Evolutionary conservation across 2,888 invertebrate genomes (phyloP), one percentile per base, ranked within the genome.

Genomic region (Heliconius sara): DNA sequence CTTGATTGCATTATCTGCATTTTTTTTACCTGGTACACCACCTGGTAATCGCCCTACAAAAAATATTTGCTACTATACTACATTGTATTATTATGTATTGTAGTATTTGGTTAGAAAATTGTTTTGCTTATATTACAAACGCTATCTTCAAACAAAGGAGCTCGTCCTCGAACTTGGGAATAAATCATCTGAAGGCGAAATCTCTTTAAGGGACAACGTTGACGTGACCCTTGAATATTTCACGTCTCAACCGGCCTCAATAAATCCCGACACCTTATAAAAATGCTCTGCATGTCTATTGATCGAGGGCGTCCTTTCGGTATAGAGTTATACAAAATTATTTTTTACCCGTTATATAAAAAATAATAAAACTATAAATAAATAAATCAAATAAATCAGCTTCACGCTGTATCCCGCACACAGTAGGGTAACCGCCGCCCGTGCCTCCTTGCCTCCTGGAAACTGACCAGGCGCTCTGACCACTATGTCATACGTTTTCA

Each of bases 151-250:
- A 79, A 74, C 74, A 79, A 73, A 75, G 74, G 63, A 75, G 47
- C 74, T 80, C 71, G 79, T 78, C 80, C 79, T 75, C 79, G 81
- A 79, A 84, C 84, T 81, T 77, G 76, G 84, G 85, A 88, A 92
- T 91, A 91, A 91, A 92, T 91, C 91, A 91, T 89, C 88, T 85
- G 84, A 81, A 84, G 85, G 85, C 86, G 86, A 84, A 88, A 87
- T 87, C 85, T 88, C 88, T 86, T 85, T 85, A 72, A 76, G 84
- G 86, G 88, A 89, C 88, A 87, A 84, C 87, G 84, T 80, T 85
- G 88, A 86, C 86, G 84, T 87, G 87, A 87, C 87, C 90, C 90
- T 88, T 92, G 87, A 92, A 92, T 92, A 92, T 92, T 92, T 92
- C 89, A 92, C 89, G 88, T 79, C 81, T 80, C 82, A 80, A 78